phyloP scores from a whole-genome alignment of 2,797 vertebrate genomes.

The Argentina silus region DNA sequence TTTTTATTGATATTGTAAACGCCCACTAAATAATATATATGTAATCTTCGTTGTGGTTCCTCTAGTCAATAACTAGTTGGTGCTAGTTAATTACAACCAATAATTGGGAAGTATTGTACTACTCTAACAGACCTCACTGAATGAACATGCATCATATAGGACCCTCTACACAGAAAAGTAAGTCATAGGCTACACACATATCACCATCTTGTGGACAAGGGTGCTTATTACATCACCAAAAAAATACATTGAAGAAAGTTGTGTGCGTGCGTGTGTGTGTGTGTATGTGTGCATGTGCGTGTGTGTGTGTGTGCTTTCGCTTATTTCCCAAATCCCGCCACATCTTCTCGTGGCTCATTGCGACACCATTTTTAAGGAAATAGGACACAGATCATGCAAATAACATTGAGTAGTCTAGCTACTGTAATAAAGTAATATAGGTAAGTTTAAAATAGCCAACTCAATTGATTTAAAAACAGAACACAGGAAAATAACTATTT shows the following conservation, averaged over 20 bases:
- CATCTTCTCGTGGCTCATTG: neutral
- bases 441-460: neutral
- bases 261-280: conserved; percentile 9
- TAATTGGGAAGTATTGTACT: neutral
- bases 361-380: neutral
- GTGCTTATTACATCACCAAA: neutral
- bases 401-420: neutral
- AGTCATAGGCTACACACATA: neutral
- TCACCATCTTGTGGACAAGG: neutral
- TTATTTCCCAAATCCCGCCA: conserved; percentile 1
- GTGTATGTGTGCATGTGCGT: neutral
- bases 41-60: neutral
- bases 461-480: neutral
- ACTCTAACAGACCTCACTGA: neutral
- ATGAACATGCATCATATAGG: neutral
- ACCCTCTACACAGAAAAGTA: neutral
- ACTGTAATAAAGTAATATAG: neutral
- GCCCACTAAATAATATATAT: neutral
- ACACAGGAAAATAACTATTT: too few species aligned
- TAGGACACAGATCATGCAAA: neutral
- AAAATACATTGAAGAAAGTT: neutral
- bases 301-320: neutral
- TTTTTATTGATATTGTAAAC: too few species aligned
- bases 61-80: neutral
- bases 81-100: neutral